Base-by-base conservation (phyloP, 1,140 invertebrate species). In the Panulirus ornatus region DNA sequence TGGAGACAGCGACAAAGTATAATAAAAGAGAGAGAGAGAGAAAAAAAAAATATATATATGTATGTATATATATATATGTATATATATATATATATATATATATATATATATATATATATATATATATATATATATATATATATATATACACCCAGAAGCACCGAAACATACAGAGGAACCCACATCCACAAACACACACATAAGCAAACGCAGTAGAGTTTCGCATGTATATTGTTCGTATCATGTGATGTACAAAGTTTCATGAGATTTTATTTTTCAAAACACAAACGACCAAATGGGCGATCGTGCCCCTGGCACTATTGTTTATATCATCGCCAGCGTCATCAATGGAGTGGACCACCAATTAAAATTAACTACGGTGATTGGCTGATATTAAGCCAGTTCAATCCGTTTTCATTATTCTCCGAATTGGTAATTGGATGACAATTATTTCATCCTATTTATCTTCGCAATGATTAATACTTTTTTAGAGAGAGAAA, bases 301-400 rank as follows among this genome's bases (percentile, higher is more conserved):
- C 30, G 58, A 66, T 27, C 30, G n/a, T 5, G 58, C n/a, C 58
- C 27, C 22, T 66, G 22, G 9, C 30, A 6, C 51, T 58, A 58
- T 58, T 66, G 2, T 66, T 30, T 5, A 27, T 27, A 5, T 66
- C n/a, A 27, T 11, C 30, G 11, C 30, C 6, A 66, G 22, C n/a
- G 58, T 11, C 58, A 66, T 66, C 58, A 66, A 27, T 66, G 58
- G 22, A 27, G 58, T 66, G n/a, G 14, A 66, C 58, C 14, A 27
- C 58, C n/a, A 66, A 66, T 66, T 66, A 66, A 66, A 22, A 66
- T 66, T 66, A 66, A 66, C 58, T 66, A 11, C n/a, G n/a, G 14
- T 30, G 58, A 66, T 30, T 66, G 58, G n/a, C 58, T 66, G 58
- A n/a, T 66, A 0, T 8, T 19, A 14, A 14, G 44, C 14, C 44